Evolutionary conservation across 2,888 invertebrate genomes (phyloP), one percentile per base, ranked within the genome.

Genomic region (Chymomyza amoena): DNA sequence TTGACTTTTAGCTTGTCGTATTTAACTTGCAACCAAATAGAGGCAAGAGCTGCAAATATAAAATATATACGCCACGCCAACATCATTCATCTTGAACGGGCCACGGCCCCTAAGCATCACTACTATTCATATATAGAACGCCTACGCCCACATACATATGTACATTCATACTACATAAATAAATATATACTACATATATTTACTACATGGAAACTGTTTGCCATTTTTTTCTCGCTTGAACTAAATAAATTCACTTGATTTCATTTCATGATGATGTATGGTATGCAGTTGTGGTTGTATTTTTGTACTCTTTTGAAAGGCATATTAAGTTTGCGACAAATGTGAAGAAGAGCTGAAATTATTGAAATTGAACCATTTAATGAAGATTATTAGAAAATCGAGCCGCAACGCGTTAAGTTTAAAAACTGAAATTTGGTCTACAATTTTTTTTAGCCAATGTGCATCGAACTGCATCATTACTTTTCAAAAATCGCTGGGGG

Each of bases 221-320:
- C 28, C 25, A 15, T 20, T 56, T 59, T 66, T 66, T 45, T 56
- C 61, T 62, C 39, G 60, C 70, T 56, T 36, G 59, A 65, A 57
- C 59, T 82, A 82, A 86, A 84, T 84, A 84, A 86, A 82, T 84
- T 82, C 84, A 84, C 77, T 86, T 86, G 84, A 84, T 86, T 84
- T 86, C 84, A 86, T 86, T 84, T 76, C 73, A 73, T 73, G 83
- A 76, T 84, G 83, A 81, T 83, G 84, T 75, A 84, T 83, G 82
- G 84, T 75, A 84, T 83, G 82, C 73, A 78, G 59, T 72, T 72
- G 77, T 77, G 60, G 66, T 67, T 68, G 10, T 18, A 7, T 45
- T 45, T 45, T 4, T 6, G 13, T 45, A 45, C 39, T 13, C 39
- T 45, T 45, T 10, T 7, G 13, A 13, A 45, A 13, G 39, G 13